phyloP scores from a whole-genome alignment of 2,888 invertebrate species.

The Alcis repandata region DNA sequence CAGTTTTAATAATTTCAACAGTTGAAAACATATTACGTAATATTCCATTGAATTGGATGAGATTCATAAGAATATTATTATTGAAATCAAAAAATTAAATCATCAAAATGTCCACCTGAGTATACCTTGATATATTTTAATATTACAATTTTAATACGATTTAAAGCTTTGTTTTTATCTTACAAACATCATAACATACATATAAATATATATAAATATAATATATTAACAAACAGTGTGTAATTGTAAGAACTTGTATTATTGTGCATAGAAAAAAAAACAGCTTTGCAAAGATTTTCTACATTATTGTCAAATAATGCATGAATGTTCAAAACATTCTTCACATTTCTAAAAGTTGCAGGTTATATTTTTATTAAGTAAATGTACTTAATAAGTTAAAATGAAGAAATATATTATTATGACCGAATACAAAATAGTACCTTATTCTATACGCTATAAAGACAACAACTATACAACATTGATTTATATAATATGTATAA shows the following conservation, averaged over 20 bases:
- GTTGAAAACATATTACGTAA: constrained; percentile 9
- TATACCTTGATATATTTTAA: constrained; percentile 32
- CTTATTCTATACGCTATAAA: constrained; percentile 57
- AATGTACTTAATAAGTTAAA: constrained; percentile 1
- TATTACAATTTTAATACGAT: constrained; percentile 71
- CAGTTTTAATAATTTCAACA: constrained; percentile 9
- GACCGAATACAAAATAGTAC: constrained; percentile 3
- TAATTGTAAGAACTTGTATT: constrained; percentile 14
- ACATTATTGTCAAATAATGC: constrained; percentile 82
- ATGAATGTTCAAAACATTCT: constrained; percentile 74
- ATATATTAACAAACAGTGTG: constrained; percentile 29
- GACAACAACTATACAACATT: constrained; percentile 78
- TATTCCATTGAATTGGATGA: constrained; percentile 15
- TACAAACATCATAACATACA: constrained; percentile 66
- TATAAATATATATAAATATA: constrained; percentile 50
- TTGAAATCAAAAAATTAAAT: not conserved
- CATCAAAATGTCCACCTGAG: constrained; percentile 12
- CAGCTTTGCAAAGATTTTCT: constrained; percentile 58
- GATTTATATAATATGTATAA: constrained; percentile 54
- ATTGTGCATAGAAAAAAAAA: constrained; percentile 40
- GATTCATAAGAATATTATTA: constrained; percentile 6
- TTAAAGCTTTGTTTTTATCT: constrained; percentile 82
- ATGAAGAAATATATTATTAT: not conserved
- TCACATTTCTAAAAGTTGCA: constrained; percentile 45
- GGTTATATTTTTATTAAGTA: not conserved